Conservation (phyloP, 2,888 invertebrate genomes). For the Idaea biselata region DNA sequence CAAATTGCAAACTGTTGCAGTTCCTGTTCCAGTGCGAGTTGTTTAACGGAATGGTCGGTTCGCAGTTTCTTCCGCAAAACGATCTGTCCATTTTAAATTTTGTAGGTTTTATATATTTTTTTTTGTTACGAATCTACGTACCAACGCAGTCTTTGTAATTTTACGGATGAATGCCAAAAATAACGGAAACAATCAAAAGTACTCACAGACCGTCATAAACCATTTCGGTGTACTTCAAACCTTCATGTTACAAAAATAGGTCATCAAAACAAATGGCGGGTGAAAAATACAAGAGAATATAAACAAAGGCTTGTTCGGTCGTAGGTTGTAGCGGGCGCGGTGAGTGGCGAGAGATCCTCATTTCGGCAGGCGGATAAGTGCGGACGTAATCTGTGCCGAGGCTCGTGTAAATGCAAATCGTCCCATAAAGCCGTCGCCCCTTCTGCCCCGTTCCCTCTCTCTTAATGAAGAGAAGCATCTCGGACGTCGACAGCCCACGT, state of each 20-base stretch:
- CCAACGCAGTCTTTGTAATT: slow-evolving; percentile 7
- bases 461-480: slow-evolving; percentile 76
- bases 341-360: slow-evolving; percentile 57
- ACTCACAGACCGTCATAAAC: slow-evolving; percentile 46
- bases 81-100: slow-evolving; percentile 20
- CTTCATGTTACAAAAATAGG: slow-evolving; percentile 60
- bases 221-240: slow-evolving; percentile 49
- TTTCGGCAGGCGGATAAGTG: slow-evolving; percentile 76
- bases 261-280: slow-evolving; percentile 72
- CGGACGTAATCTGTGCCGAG: slow-evolving; percentile 76
- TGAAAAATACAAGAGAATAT: slow-evolving; percentile 72
- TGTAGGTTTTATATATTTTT: slow-evolving; percentile 12
- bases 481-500: slow-evolving; percentile 59
- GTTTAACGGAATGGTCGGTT: slow-evolving; percentile 22
- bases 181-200: slow-evolving; percentile 53
- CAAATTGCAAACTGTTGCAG: slow-evolving; percentile 29
- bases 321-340: slow-evolving; percentile 53
- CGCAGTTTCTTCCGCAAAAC: slow-evolving; percentile 23
- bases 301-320: slow-evolving; percentile 75
- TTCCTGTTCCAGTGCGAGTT: slow-evolving; percentile 26
- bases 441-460: slow-evolving; percentile 43
- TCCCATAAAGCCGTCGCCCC: slow-evolving; percentile 74
- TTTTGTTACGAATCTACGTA: slow-evolving; percentile 25
- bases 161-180: slow-evolving; percentile 10
- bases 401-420: slow-evolving; percentile 81